Evolutionary conservation across 2,797 vertebrate species (phyloP).

Genomic region (Brachyalestes nurse): DNA sequence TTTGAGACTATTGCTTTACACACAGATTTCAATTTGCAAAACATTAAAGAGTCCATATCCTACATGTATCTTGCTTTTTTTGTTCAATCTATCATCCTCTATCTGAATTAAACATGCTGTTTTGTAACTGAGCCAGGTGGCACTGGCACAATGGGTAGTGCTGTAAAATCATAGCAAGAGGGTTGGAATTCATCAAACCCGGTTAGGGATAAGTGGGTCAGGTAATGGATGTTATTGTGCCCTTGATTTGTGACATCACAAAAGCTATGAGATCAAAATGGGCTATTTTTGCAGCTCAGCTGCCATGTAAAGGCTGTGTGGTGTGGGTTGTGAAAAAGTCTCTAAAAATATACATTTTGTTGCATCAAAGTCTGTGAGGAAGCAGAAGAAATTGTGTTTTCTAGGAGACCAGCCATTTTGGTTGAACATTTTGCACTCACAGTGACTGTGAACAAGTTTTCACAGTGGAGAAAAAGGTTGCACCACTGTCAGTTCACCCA

Average conservation of each 20-base stretch:
- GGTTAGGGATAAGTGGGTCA: too few relatives aligned
- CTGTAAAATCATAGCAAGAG: too few relatives aligned
- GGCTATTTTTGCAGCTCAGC: too few relatives aligned
- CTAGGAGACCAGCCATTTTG: not conserved
- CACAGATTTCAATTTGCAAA: not conserved
- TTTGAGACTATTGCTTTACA: not conserved
- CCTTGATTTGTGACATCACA: not conserved
- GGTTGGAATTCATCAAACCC: too few relatives aligned
- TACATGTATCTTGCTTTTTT: too few relatives aligned
- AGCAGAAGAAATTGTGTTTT: not conserved
- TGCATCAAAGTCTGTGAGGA: too few relatives aligned
- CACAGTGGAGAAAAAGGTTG: slow-evolving; percentile 27
- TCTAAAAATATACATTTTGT: too few relatives aligned
- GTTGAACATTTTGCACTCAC: not conserved
- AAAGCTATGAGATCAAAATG: not conserved
- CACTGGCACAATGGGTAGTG: too few relatives aligned
- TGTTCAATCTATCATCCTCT: not conserved
- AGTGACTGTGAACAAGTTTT: not conserved
- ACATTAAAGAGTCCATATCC: not conserved
- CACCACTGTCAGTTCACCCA: slow-evolving; percentile 34
- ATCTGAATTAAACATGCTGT: not conserved
- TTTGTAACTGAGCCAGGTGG: too few relatives aligned
- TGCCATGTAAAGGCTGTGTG: too few relatives aligned
- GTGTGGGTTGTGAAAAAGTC: too few relatives aligned
- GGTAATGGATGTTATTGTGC: too few relatives aligned